These are phyloP conservation scores for Keiferia lycopersicella DNA, from an alignment of 2,888 invertebrate species.

Conservation along the genomic window DNA sequence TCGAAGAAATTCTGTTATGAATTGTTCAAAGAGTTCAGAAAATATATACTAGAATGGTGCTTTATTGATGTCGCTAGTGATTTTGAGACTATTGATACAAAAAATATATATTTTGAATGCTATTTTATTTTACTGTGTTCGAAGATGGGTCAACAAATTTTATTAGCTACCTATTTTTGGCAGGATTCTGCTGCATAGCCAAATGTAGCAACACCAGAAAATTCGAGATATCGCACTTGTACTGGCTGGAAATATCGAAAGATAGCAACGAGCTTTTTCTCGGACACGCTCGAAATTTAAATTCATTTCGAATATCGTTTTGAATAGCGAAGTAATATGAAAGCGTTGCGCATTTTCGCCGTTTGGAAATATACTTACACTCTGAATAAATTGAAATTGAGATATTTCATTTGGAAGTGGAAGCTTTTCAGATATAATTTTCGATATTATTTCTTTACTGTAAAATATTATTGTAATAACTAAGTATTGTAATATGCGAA, in stretches of 20 bases:
- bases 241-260: conserved; percentile 14
- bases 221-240: not conserved
- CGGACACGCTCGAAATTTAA: conserved; percentile 13
- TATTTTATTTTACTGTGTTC: too few species aligned
- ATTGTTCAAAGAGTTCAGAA: too few species aligned
- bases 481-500: too few species aligned
- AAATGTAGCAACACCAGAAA: not conserved
- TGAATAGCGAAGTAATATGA: not conserved
- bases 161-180: too few species aligned
- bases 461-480: too few species aligned
- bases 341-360: not conserved
- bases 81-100: too few species aligned
- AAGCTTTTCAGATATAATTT: not conserved
- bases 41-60: too few species aligned
- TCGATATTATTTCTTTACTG: not conserved
- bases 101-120: too few species aligned
- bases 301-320: conserved; percentile 10
- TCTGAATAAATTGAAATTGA: not conserved
- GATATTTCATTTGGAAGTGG: conserved; percentile 9
- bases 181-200: not conserved
- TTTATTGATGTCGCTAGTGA: too few species aligned
- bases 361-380: not conserved
- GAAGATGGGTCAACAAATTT: too few species aligned
- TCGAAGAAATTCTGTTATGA: too few species aligned
- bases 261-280: conserved; percentile 8